These are phyloP conservation scores for Melopsittacus undulatus DNA, from an alignment of 2,797 vertebrate species.

Conservation along the genomic window DNA sequence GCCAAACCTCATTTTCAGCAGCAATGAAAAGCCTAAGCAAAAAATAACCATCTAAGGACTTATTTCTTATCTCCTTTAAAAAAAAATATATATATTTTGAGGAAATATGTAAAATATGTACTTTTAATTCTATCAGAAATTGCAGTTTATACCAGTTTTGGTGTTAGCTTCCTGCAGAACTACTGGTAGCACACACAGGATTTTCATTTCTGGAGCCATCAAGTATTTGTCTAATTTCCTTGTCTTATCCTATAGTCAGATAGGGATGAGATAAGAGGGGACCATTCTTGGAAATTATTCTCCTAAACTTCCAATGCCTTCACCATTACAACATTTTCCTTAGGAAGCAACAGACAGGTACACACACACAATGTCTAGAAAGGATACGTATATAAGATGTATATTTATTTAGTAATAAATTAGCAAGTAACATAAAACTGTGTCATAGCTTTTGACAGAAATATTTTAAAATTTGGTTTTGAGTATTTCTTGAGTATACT, in stretches of 20 bases:
- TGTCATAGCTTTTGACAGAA: neutral
- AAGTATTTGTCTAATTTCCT: neutral
- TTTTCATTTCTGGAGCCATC: neutral
- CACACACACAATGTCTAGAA: fast-evolving
- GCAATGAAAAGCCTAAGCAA: neutral
- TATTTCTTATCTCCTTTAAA: neutral
- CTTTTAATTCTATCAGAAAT: neutral
- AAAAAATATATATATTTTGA: neutral
- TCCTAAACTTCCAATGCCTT: neutral
- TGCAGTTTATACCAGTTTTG: neutral
- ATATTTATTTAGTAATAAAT: neutral
- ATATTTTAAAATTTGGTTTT: neutral
- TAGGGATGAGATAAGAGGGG: neutral
- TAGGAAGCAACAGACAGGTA: neutral
- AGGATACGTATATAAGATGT: neutral
- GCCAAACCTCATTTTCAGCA: slow-evolving; percentile 20
- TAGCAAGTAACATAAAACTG: neutral
- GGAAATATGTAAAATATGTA: neutral
- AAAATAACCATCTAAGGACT: neutral
- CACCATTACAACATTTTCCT: neutral
- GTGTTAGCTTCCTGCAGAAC: neutral
- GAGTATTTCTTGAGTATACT: neutral
- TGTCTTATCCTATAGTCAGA: neutral
- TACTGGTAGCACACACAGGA: neutral
- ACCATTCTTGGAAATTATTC: neutral